Evolutionary conservation across 2,888 invertebrate species (phyloP).

Genomic region (Conistra vaccinii): DNA sequence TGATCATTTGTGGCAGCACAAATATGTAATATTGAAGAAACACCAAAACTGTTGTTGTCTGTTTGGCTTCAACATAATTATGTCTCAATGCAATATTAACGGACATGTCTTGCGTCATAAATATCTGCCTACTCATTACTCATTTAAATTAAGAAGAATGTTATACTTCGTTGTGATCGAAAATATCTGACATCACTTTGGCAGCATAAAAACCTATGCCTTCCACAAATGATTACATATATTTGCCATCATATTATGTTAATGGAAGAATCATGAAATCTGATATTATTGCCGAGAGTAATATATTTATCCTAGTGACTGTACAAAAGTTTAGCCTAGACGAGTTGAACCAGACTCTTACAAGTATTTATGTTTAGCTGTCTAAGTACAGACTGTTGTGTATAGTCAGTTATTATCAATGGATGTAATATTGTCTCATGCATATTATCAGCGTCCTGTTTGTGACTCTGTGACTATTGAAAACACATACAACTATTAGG

Average conservation of each 20-base stretch:
- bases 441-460: slow-evolving; percentile 1
- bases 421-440: slow-evolving; percentile 1
- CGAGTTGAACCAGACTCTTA: neutral
- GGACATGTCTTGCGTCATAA: neutral
- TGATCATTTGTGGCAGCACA: too few species aligned
- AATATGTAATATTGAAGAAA: too few species aligned
- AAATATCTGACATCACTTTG: neutral
- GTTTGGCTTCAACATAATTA: too few species aligned
- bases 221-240: neutral
- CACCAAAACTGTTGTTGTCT: too few species aligned
- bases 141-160: neutral
- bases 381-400: neutral
- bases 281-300: neutral
- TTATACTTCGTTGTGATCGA: neutral
- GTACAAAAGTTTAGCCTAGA: neutral
- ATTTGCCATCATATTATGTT: neutral
- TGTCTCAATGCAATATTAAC: neutral
- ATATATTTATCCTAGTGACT: neutral
- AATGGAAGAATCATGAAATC: neutral
- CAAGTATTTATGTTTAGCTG: neutral
- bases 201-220: too few species aligned
- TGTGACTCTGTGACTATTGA: neutral
- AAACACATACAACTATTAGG: slow-evolving; percentile 4
- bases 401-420: slow-evolving; percentile 4
- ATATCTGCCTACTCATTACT: neutral